Percentiles rank a stretch among this genome's conserved stretches.
Conservation (phyloP, 2,888 invertebrate genomes). For the Pycnomerus fuliginosus region DNA sequence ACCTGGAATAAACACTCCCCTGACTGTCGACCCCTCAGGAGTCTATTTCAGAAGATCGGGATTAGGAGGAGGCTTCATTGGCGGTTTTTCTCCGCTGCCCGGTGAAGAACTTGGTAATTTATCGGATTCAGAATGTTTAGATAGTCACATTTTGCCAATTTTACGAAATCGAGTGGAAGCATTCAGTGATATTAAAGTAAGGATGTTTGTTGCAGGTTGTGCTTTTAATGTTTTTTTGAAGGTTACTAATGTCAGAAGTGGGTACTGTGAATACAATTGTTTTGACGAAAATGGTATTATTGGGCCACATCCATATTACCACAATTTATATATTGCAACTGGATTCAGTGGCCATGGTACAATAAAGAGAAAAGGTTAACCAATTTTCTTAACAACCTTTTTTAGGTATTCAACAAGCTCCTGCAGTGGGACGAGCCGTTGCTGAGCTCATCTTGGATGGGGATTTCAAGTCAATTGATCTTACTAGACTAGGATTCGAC, state of each 20-base stretch:
- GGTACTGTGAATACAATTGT: slow-evolving; percentile 86
- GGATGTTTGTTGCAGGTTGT: slow-evolving; percentile 1
- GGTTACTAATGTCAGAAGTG: slow-evolving; percentile 78
- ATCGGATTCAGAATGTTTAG: slow-evolving; percentile 66
- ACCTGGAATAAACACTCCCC: slow-evolving; percentile 78
- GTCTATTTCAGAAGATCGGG: slow-evolving; percentile 82
- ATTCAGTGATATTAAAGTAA: slow-evolving; percentile 68
- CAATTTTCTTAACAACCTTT: no score
- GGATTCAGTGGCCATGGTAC: slow-evolving; percentile 94
- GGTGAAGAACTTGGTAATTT: slow-evolving; percentile 65
- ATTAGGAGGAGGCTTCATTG: slow-evolving; percentile 75
- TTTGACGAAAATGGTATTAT: slow-evolving; percentile 91
- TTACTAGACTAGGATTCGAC: slow-evolving; percentile 77
- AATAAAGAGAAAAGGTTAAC: no score
- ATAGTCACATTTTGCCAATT: slow-evolving; percentile 69
- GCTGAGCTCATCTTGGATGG: slow-evolving; percentile 82
- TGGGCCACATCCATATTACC: slow-evolving; percentile 82
- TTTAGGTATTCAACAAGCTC: slow-evolving; percentile 89
- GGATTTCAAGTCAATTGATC: slow-evolving; percentile 73
- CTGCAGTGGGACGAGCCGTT: slow-evolving; percentile 89
- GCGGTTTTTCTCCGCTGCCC: slow-evolving; percentile 74
- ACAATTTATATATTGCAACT: slow-evolving; percentile 81
- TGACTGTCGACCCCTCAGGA: slow-evolving; percentile 79
- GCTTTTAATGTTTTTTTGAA: not conserved
- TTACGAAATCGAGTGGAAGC: slow-evolving; percentile 77